These are phyloP conservation scores for Clupea harengus DNA, from an alignment of 2,113 vertebrate species.

Conservation along the genomic window DNA sequence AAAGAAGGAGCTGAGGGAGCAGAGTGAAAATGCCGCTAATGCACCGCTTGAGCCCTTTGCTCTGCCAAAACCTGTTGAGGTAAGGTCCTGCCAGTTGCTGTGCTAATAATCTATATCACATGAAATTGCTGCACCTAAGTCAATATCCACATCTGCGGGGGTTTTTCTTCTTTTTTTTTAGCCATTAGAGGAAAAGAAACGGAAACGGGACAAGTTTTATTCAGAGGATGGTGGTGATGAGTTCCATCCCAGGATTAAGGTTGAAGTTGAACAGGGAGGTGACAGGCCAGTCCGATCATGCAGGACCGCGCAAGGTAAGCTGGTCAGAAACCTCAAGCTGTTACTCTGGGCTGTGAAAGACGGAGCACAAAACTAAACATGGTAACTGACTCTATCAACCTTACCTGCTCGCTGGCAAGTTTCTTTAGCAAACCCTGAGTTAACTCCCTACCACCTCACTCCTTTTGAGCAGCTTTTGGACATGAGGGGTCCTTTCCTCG, in stretches of 20 bases:
- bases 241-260: conserved; percentile 82
- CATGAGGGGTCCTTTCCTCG: too few species aligned
- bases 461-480: too few species aligned
- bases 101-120: not conserved
- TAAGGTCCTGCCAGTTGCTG: conserved; percentile 22
- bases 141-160: not conserved
- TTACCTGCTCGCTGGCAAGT: too few species aligned
- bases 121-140: not conserved
- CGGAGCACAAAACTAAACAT: not conserved
- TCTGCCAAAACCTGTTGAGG: conserved; percentile 68
- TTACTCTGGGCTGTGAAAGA: not conserved
- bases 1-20: conserved; percentile 86
- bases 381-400: too few species aligned
- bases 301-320: conserved; percentile 86
- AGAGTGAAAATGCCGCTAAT: conserved; percentile 74
- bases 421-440: too few species aligned
- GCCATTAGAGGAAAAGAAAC: conserved; percentile 86
- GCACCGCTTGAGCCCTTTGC: conserved; percentile 65
- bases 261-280: conserved; percentile 84
- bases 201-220: conserved; percentile 87
- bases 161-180: not conserved
- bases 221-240: conserved; percentile 83
- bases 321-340: not conserved
- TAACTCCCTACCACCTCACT: too few species aligned
- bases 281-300: conserved; percentile 89